A percentile compares a stretch with the other conserved stretches of the same genome.
These are phyloP conservation scores for Sphaeridia pumilis DNA, from an alignment of 2,888 invertebrate genomes.

Conservation along the genomic window DNA sequence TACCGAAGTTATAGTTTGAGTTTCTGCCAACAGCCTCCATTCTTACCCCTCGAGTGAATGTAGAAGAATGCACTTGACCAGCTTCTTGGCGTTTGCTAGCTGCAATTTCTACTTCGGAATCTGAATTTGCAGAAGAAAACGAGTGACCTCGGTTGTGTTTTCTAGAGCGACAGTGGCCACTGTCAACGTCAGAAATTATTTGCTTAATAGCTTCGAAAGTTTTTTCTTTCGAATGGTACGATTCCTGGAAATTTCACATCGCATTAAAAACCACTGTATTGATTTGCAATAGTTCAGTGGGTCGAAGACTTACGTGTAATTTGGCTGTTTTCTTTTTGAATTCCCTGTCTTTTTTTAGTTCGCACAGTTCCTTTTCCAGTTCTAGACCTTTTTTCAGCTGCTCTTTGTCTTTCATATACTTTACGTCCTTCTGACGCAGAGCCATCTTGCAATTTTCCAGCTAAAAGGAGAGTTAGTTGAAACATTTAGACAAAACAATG, in stretches of 20 bases:
- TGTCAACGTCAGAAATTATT: slow-evolving; percentile 15
- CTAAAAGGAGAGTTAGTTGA: slow-evolving; percentile 14
- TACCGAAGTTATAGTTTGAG: background rate
- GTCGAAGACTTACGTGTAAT: slow-evolving; percentile 17
- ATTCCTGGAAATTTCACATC: slow-evolving; percentile 14
- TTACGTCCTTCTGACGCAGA: slow-evolving; percentile 22
- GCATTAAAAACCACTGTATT: background rate
- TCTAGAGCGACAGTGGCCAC: slow-evolving; percentile 4
- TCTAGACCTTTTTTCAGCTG: slow-evolving; percentile 27
- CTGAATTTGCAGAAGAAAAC: slow-evolving; percentile 24
- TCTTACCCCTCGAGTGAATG: no score
- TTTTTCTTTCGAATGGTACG: slow-evolving; percentile 28
- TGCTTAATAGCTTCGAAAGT: slow-evolving; percentile 24
- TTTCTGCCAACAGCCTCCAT: no score
- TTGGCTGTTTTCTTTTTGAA: slow-evolving; percentile 27
- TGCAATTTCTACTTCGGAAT: slow-evolving; percentile 26
- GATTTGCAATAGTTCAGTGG: background rate
- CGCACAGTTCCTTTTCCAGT: slow-evolving; percentile 25
- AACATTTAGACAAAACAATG: background rate
- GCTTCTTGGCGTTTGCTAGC: no score
- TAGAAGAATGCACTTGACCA: no score
- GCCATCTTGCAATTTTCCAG: slow-evolving; percentile 23
- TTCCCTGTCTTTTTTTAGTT: slow-evolving; percentile 19
- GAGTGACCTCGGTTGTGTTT: slow-evolving; percentile 1
- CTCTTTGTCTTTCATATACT: slow-evolving; percentile 26